Percentiles rank a stretch among this genome's conserved stretches.
phyloP scores from a whole-genome alignment of 2,888 invertebrate genomes.

The Himalopsyche kuldschensis region DNA sequence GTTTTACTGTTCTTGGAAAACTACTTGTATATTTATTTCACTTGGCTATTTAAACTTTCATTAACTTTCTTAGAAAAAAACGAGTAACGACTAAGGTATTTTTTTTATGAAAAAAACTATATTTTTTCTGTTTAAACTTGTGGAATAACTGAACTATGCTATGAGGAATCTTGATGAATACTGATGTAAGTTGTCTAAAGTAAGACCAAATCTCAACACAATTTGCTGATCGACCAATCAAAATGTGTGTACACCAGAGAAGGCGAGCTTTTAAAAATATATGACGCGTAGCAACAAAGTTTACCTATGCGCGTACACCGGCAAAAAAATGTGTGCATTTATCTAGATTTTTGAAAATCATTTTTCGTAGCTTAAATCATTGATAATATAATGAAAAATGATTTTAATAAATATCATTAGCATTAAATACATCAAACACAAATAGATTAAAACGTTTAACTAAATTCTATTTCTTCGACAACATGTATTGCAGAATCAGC shows the following conservation, averaged over 20 bases:
- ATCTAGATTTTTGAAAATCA: no score
- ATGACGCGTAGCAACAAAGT: background rate
- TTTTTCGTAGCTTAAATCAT: no score
- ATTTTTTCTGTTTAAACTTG: background rate
- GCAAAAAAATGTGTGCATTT: no score
- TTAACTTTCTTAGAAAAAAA: background rate
- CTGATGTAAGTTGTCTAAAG: conserved; percentile 61
- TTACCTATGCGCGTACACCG: background rate
- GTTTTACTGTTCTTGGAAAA: background rate
- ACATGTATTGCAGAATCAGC: no score
- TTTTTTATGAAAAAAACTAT: background rate
- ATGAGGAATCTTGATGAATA: conserved; percentile 50
- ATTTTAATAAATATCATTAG: no score
- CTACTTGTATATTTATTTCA: background rate
- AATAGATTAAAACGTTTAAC: no score
- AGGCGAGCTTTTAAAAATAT: background rate
- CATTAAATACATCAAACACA: no score
- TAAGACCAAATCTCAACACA: conserved; percentile 58
- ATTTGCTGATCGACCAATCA: conserved; percentile 54
- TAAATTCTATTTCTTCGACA: no score
- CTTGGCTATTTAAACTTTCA: background rate
- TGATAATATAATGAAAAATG: no score
- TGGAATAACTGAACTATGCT: background rate
- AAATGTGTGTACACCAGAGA: background rate
- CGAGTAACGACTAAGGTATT: background rate